Conservation (phyloP, 2,113 vertebrate species). For the Tauraco erythrolophus region DNA sequence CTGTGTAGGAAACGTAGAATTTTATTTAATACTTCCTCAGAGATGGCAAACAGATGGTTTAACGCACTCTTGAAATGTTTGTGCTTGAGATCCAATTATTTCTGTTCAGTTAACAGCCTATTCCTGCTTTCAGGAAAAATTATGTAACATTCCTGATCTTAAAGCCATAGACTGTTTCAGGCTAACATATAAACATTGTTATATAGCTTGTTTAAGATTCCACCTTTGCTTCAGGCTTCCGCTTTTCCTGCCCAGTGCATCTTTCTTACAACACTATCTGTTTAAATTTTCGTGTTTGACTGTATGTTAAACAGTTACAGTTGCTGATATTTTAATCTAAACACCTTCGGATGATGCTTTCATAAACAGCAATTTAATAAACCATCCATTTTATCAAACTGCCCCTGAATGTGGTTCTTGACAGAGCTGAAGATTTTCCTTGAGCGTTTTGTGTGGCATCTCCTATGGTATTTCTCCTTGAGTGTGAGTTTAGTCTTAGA, state of each 20-base stretch:
- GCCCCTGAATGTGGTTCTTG: not conserved
- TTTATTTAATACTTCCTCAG: slow-evolving; percentile 35
- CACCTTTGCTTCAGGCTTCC: not conserved
- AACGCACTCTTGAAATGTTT: not conserved
- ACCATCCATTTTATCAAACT: not conserved
- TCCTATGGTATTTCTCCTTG: not conserved
- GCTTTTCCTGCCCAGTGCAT: not conserved
- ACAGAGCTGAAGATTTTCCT: not conserved
- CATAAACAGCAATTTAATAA: not conserved
- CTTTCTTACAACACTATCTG: not conserved
- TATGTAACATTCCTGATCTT: not conserved
- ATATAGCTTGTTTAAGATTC: not conserved
- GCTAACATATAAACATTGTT: not conserved
- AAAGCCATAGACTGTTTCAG: not conserved
- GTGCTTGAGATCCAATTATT: not conserved
- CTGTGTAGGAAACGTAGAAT: not conserved
- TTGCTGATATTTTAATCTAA: not conserved
- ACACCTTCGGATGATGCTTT: not conserved
- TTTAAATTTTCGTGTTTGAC: not conserved
- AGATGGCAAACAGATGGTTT: slow-evolving; percentile 30
- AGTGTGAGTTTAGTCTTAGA: not conserved
- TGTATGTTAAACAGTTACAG: not conserved
- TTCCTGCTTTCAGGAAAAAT: not conserved
- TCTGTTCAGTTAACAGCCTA: not conserved
- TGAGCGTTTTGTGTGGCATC: not conserved